Evolutionary conservation across 2,797 vertebrate genomes (phyloP), one percentile per base, ranked within the genome.

Genomic region (Anas acuta): DNA sequence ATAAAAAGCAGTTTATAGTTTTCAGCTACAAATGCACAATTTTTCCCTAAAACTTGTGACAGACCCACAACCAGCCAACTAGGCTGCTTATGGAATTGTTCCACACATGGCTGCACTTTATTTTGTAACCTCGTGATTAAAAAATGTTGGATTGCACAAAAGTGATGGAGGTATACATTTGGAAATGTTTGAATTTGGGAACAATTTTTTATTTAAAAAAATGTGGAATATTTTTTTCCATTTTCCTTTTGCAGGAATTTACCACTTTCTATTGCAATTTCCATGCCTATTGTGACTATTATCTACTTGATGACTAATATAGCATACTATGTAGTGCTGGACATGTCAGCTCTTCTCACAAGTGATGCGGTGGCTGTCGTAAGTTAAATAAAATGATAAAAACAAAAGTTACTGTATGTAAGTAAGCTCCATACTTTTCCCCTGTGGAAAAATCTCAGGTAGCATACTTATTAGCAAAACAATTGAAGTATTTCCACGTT

Each of bases 311-410:
- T 99, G 97, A 99, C 98, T 79, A 99, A 98, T 23, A 97, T 98
- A 95, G 98, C 98, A 0, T 99, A 99, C 90, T 99, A 99, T 2
- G 97, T 98, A 43, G 98, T 98, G 39, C 87, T 99, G 95, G 98
- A 99, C 96, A 98, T 98, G 93, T 90, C 98, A 8, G 98, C 97
- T 56, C 96, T 99, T 89, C 97, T 99, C 96, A 97, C 97, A 90
- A 99, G 98, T 86, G 98, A 99, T 41, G 98, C 98, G 2, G 98
- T 99, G 26, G 98, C 98, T 81, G 98, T 99, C 97, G 98, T 99
- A 97, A 98, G 97, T 92, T 67, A 39, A 37, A 37, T 28, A 54
- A 67, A 82, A 57, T 21, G 62, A 49, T 28, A 45, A 43, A 91
- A 47, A 9, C 19, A 57, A 35, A 81, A 65, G 13, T 64, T 80